Conservation (phyloP, 2,797 vertebrate genomes). For the Ibycter americanus region DNA sequence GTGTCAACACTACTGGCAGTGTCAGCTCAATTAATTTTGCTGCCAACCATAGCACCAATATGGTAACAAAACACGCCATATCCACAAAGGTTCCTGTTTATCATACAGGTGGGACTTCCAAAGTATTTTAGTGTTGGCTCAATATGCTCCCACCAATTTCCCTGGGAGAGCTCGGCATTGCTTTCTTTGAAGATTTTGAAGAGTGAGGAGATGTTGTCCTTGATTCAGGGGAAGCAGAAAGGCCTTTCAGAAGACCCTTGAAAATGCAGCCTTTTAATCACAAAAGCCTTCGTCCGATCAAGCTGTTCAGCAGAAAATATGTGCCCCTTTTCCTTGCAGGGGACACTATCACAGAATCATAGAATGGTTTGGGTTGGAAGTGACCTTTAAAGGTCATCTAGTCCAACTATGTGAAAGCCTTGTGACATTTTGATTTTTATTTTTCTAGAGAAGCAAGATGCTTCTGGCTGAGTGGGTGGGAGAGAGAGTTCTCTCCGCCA, state of each 20-base stretch:
- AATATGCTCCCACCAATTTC: fast-evolving
- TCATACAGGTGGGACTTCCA: neutral
- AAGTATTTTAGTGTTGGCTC: neutral
- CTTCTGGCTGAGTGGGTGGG: neutral
- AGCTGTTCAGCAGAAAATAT: neutral
- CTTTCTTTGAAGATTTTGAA: neutral
- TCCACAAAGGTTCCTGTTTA: neutral
- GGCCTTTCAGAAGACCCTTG: neutral
- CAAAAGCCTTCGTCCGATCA: neutral
- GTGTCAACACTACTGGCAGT: neutral
- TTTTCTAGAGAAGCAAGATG: neutral
- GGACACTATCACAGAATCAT: neutral
- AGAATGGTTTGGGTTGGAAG: neutral
- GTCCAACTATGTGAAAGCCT: neutral
- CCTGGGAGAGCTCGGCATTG: neutral
- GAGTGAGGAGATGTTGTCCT: neutral
- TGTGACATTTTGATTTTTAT: neutral
- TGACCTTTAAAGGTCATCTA: neutral
- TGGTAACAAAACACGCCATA: neutral
- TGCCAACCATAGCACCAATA: neutral
- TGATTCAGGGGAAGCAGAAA: neutral
- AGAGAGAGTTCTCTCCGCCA: neutral
- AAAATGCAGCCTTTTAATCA: neutral
- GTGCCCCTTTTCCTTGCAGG: neutral
- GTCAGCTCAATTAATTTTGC: conserved; percentile 20